A percentile compares a stretch with the other conserved stretches of the same genome.
phyloP scores from a whole-genome alignment of 2,797 vertebrate species.

The Alcedo atthis region DNA sequence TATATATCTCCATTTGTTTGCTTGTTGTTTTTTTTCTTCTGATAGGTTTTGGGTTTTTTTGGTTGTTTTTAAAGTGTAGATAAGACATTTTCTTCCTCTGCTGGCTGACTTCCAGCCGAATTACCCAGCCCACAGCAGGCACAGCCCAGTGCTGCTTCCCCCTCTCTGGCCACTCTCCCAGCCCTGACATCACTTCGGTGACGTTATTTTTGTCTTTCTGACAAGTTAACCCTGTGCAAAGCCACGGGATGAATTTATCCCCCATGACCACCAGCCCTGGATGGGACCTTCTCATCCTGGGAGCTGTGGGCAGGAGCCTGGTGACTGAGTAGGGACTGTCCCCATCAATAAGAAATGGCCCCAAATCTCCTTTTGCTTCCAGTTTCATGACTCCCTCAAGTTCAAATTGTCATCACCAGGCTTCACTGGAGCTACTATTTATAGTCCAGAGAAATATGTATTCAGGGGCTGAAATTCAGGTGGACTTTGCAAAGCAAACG shows the following conservation, averaged over 20 bases:
- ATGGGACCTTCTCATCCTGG: neutral
- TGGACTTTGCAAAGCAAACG: neutral
- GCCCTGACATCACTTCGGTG: fast-evolving
- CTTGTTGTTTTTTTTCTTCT: neutral
- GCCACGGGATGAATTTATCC: fast-evolving
- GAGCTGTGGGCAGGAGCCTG: neutral
- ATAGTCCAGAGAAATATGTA: no score
- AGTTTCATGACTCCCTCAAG: neutral
- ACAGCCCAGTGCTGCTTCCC: neutral
- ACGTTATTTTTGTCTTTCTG: neutral
- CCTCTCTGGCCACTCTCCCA: neutral
- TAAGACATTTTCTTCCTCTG: slow-evolving; percentile 10
- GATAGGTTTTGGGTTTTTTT: neutral
- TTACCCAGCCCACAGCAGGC: neutral
- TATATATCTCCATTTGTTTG: neutral
- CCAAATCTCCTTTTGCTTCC: neutral
- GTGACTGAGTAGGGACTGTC: neutral
- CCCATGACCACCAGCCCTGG: neutral
- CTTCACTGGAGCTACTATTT: neutral
- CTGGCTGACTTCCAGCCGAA: neutral
- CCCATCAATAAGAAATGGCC: neutral
- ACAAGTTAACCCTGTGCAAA: neutral
- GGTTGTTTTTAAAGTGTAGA: neutral
- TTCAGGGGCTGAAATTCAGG: neutral
- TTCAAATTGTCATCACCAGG: neutral